Conservation (phyloP, 2,113 vertebrate genomes). For the Gracilinanus agilis region DNA sequence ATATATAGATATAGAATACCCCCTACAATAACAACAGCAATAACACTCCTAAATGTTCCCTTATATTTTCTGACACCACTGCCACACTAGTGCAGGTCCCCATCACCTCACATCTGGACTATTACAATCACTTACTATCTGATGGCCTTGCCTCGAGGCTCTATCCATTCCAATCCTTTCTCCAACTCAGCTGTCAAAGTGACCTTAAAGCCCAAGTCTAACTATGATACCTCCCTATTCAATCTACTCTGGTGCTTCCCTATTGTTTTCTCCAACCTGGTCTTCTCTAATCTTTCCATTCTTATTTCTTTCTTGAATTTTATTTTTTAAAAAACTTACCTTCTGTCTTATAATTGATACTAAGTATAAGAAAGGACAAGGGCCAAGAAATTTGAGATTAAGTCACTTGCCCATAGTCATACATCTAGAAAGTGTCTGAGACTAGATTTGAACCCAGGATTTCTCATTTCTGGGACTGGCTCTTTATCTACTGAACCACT, state of each 20-base stretch:
- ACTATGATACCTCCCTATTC: neutral
- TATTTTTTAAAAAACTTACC: too few relatives aligned
- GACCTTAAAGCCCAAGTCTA: neutral
- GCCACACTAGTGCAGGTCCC: neutral
- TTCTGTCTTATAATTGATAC: too few relatives aligned
- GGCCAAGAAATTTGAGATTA: too few relatives aligned
- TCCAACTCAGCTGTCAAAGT: neutral
- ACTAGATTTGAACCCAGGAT: too few relatives aligned
- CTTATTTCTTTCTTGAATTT: neutral
- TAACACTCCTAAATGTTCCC: neutral
- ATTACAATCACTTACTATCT: neutral
- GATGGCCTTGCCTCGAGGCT: neutral
- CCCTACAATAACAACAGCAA: too few relatives aligned
- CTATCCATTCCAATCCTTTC: neutral
- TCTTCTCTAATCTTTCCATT: neutral
- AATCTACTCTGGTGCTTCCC: neutral
- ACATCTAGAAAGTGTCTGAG: too few relatives aligned
- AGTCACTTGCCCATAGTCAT: too few relatives aligned
- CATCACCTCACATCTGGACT: neutral
- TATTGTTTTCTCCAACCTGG: neutral
- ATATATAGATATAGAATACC: neutral
- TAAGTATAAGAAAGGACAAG: too few relatives aligned
- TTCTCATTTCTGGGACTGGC: too few relatives aligned
- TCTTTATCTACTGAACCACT: too few relatives aligned
- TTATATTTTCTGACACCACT: neutral